These are phyloP conservation scores for Bombus soroeensis DNA, from an alignment of 1,140 invertebrate genomes.

Conservation along the genomic window DNA sequence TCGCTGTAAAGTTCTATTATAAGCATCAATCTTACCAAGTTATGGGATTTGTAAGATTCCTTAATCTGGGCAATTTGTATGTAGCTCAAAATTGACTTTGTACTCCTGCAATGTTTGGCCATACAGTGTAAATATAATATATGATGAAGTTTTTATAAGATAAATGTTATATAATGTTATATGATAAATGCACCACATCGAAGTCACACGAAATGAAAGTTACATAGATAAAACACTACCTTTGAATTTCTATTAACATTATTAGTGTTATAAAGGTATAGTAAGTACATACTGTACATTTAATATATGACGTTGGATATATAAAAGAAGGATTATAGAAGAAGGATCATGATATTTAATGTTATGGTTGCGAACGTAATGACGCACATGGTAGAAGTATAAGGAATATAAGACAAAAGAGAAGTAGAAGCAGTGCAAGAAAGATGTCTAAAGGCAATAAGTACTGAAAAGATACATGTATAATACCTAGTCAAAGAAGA, in stretches of 20 bases:
- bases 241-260: conserved; percentile 11
- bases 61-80: conserved; percentile 25
- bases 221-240: conserved; percentile 24
- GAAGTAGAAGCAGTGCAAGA: no score
- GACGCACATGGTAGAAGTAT: no score
- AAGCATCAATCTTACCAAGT: conserved; percentile 22
- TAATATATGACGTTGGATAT: no score
- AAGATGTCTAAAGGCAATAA: no score
- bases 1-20: conserved; percentile 18
- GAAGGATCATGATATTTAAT: no score
- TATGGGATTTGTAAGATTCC: conserved; percentile 4
- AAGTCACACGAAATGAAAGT: no score
- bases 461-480: no score
- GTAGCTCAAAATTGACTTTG: conserved; percentile 17
- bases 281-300: conserved; percentile 2
- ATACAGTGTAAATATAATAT: background rate
- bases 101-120: conserved; percentile 33
- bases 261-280: conserved; percentile 7
- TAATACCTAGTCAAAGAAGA: no score
- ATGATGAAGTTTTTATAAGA: conserved; percentile 21
- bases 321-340: no score
- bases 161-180: conserved; percentile 27
- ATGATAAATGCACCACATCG: no score
- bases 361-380: no score
- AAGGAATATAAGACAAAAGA: no score